These are phyloP conservation scores for Synanthedon vespiformis DNA, from an alignment of 2,888 invertebrate genomes.

Conservation along the genomic window DNA sequence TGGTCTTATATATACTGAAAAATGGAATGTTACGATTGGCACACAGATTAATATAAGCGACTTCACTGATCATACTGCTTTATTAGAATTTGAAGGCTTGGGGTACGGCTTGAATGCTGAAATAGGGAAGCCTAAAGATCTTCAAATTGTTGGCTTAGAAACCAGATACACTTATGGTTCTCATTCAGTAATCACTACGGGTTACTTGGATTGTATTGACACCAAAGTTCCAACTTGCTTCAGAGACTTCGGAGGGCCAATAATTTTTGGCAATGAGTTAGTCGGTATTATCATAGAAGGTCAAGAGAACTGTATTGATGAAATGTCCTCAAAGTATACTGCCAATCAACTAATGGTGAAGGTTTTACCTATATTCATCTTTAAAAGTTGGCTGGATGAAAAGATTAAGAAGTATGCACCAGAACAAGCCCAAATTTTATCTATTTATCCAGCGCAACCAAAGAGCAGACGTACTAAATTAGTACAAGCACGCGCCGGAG, in stretches of 20 bases:
- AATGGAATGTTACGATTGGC: conserved; percentile 37
- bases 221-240: conserved; percentile 52
- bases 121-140: conserved; percentile 28
- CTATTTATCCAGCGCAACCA: conserved; percentile 32
- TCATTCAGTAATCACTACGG: conserved; percentile 18
- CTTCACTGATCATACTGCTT: conserved; percentile 22
- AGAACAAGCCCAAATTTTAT: conserved; percentile 24
- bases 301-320: conserved; percentile 38
- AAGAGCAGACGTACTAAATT: background rate
- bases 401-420: conserved; percentile 44
- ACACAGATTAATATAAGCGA: conserved; percentile 44
- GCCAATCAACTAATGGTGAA: conserved; percentile 41
- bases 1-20: conserved; percentile 46
- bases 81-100: conserved; percentile 38
- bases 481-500: background rate
- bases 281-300: conserved; percentile 44
- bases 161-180: conserved; percentile 17
- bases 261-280: conserved; percentile 40
- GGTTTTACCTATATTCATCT: conserved; percentile 39
- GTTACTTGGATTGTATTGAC: conserved; percentile 51
- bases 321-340: conserved; percentile 40
- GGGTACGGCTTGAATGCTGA: conserved; percentile 55
- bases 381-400: conserved; percentile 52
- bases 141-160: conserved; percentile 51
- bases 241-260: conserved; percentile 51